Percentiles rank a stretch among this genome's conserved stretches.
Conservation (phyloP, 1,140 invertebrate genomes). For the Penaeus japonicus region DNA sequence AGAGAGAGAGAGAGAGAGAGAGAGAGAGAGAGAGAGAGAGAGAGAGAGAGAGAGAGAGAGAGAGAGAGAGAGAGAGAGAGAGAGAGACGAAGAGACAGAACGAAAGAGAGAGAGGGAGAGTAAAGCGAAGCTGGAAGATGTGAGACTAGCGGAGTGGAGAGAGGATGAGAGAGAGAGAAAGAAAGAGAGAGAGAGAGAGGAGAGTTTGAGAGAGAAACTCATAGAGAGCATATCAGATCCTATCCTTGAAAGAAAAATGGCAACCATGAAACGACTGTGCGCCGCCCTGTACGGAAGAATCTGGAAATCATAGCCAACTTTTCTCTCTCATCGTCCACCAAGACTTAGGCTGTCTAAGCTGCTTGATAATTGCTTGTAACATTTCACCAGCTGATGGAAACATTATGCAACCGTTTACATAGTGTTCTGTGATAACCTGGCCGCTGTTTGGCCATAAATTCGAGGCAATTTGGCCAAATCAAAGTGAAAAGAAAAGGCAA, state of each 20-base stretch:
- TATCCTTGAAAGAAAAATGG: constrained; percentile 57
- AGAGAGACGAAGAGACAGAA: background rate
- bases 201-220: constrained; percentile 27
- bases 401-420: background rate
- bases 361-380: background rate
- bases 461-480: constrained; percentile 39
- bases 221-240: constrained; percentile 55
- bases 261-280: constrained; percentile 53
- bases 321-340: constrained; percentile 43
- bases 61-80: background rate
- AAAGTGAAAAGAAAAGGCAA: constrained; percentile 55
- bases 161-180: constrained; percentile 6
- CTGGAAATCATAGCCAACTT: constrained; percentile 49
- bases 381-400: background rate
- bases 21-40: background rate
- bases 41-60: background rate
- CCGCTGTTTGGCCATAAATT: background rate
- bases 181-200: constrained; percentile 9
- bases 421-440: background rate
- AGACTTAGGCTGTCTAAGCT: background rate
- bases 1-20: background rate
- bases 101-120: background rate
- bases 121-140: background rate
- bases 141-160: background rate
- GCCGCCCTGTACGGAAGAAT: constrained; percentile 44